Base-by-base conservation (phyloP, 1,140 invertebrate genomes). In the Maniola jurtina region DNA sequence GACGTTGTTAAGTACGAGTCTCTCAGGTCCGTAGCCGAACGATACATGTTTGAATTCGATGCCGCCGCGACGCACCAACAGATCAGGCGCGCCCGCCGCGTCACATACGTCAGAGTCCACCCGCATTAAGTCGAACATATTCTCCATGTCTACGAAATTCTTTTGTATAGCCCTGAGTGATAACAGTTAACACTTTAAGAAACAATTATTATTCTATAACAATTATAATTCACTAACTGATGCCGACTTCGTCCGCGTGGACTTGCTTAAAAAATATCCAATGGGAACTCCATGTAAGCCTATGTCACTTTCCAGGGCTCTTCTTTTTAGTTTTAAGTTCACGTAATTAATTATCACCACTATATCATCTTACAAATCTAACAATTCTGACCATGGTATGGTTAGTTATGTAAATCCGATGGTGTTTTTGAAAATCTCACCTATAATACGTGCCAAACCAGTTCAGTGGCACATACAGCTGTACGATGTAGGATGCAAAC, bases 391-490 rank as follows among this genome's bases (percentile, higher is more conserved):
- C n/a, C n/a, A n/a, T n/a, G n/a, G n/a, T n/a, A n/a, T n/a, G n/a
- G n/a, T n/a, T n/a, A n/a, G n/a, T n/a, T n/a, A n/a, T n/a, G n/a
- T n/a, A 25, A 25, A 25, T 2, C 25, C 25, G 25, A 1, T 25
- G 25, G 4, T 25, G 25, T 25, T 25, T 25, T 50, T 7, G 15
- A 16, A 3, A 13, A 59, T 54, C 68, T 73, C 87, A 97, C 96
- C 97, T 95, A 80, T 99, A 99, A 87, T 98, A 98, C n/a, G 98
- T 99, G 14, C 98, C 98, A 84, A 99, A 98, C 95, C 96, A 99
- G 91, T 99, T 99, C 2, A 99, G 89, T 0, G 98, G 98, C 16
- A 96, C 95, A 82, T 99, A 99, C n/a, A 99, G 88, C 84, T 99
- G 98, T 56, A 97, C 94, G n/a, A 99, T 96, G 77, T 99, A 99